Evolutionary conservation across 2,888 invertebrate genomes (phyloP), one percentile per base, ranked within the genome.

Genomic region (Mongoloraphidia duomilia): DNA sequence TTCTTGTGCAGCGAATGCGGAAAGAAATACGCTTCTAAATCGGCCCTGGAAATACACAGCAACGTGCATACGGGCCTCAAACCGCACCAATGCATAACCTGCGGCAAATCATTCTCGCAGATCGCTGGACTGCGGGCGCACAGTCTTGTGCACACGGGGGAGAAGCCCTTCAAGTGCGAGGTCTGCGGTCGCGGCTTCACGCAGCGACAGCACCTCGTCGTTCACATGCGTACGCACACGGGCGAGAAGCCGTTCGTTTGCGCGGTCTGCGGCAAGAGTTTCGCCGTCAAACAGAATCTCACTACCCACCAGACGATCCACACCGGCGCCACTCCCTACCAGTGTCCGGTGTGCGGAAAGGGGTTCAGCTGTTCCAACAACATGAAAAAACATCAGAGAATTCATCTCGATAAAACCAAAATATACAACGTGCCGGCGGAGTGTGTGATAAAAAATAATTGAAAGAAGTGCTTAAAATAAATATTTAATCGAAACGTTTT

Each of bases 111-210:
- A 1, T 86, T 86, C 56, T 75, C 86, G 39, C 94, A 95, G 63
- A 94, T 94, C 66, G 88, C 89, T 14, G 91, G 92, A 2, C 70
- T 95, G 46, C 84, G 90, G 8, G 80, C 92, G 14, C 95, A 95
- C 62, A 84, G 95, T 79, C 76, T 93, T 41, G 90, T 90, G 1
- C 95, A 95, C 68, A 95, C 93, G 61, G 95, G 95, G 0, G 94
- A 94, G 60, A 76, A 94, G 11, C 95, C 95, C 0, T 95, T 90
- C 63, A 91, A 93, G 65, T 96, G 95, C 63, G 82, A 85, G 1
- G 77, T 94, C n/a, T 96, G 96, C 67, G 89, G 90, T 61, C 94
- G 90, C 62, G 93, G 93, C 3, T 96, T 96, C 67, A 95, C 95
- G 34, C 95, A 95, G 1, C 94, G 95, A n/a, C 33, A 14, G 26